Base-by-base conservation (phyloP, 1,140 invertebrate genomes). In the Scaptomyza pallida region DNA sequence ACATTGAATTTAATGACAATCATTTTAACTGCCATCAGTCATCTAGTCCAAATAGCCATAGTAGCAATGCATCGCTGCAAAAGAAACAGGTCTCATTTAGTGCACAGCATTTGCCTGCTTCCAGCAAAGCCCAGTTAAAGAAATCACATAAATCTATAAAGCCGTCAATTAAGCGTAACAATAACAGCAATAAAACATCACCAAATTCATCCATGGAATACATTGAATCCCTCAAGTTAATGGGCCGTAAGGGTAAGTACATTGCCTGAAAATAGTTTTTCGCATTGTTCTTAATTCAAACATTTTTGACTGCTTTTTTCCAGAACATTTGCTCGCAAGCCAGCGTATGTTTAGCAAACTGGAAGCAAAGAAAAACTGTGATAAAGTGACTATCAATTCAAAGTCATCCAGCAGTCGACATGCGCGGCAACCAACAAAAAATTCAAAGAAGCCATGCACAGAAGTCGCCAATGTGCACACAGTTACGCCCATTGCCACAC, bases 31-130 rank as follows among this genome's bases (percentile, higher is more conserved):
- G 73, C 69, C 78, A 72, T 16, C 78, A 82, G 57, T 13, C 64
- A 50, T 82, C 78, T 82, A 82, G 78, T 82, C 78, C 68, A 21
- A 78, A 79, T 52, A 72, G 63, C 57, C 65, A 83, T 48, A 71
- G 74, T 60, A 81, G 78, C 52, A 74, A 74, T 0, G 19, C 63
- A 5, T 81, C 79, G 41, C 23, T 80, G 16, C 51, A 70, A 0
- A 81, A 77, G 21, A 77, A 85, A 57, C 70, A 77, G 50, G 69
- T 88, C 23, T 77, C 64, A 13, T 76, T 81, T n/a, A 73, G 37
- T 65, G 19, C 64, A 33, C 76, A 72, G 19, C 70, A 61, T 26
- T 40, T 81, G 70, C 74, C 52, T 5, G 63, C 56, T 1, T 43
- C 67, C 0, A 67, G 16, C 0, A 35, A 19, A 37, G 10, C 16